Evolutionary conservation across 2,113 vertebrate genomes (phyloP), one percentile per base, ranked within the genome.

Genomic region (Leptobrachium ailaonicum): DNA sequence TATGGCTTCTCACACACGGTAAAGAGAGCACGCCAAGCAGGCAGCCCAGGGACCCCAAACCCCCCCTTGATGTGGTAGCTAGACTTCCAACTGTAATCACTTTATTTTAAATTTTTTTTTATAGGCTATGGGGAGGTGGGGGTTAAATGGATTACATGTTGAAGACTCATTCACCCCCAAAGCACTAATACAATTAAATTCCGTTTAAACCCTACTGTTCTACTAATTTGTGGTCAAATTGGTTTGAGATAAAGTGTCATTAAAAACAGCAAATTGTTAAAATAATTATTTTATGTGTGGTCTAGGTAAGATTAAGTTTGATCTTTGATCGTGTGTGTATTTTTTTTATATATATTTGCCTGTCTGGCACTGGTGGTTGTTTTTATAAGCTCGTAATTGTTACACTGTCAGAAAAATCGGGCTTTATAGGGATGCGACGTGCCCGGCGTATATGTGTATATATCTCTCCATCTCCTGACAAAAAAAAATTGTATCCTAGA

Each of bases 21-120:
- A 77, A 54, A 78, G 82, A 40, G 56, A 66, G 2, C 50, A 72
- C 2, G 71, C 62, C 82, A 82, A 74, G 81, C 2, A 71, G 84
- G 83, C 83, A 71, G 64, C 20, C 43, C 13, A 20, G 42, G 64
- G 47, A 45, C 62, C 74, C 85, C 87, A 84, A 92, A 88, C 89
- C 89, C 90, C 88, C 92, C 90, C 92, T 92, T 90, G 89, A 87
- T 90, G 90, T 88, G 83, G 88, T 86, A 89, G 89, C 89, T 89
- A 91, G 90, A 91, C 89, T 87, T 83, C 80, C 74, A 84, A 69
- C 87, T 90, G 88, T 88, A 87, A 89, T 87, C 63, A 79, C 88
- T 82, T 62, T 32, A 1, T 32, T 32, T 32, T n/a, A n/a, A n/a
- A n/a, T n/a, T 32, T 32, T 32, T 32, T 32, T 32, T 32, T 90